phyloP scores from a whole-genome alignment of 2,113 vertebrate species.

The Pluvialis apricaria region DNA sequence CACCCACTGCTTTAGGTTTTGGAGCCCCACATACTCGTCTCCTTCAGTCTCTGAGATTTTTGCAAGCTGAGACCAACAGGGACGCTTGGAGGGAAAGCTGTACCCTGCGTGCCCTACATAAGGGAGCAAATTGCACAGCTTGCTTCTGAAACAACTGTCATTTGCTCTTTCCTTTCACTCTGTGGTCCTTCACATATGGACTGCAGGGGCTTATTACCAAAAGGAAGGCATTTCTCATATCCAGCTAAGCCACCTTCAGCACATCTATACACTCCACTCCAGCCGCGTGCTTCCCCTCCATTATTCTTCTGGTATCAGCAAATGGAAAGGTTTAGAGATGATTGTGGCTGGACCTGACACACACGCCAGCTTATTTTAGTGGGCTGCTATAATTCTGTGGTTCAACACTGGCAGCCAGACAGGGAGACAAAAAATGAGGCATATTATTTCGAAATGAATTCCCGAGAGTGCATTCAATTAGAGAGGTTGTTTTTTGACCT shows the following conservation, averaged over 20 bases:
- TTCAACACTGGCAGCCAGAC: slow-evolving; percentile 18
- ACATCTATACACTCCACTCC: neutral
- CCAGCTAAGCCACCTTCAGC: neutral
- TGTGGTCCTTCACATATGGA: neutral
- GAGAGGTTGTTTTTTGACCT: slow-evolving; percentile 21
- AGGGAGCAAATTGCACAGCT: neutral
- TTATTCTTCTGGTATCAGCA: neutral
- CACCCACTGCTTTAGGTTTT: neutral
- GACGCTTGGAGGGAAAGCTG: neutral
- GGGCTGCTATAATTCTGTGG: slow-evolving; percentile 3
- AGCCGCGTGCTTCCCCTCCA: neutral
- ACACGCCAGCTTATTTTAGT: neutral
- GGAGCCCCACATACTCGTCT: neutral
- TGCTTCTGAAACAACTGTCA: neutral
- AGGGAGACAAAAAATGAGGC: slow-evolving; percentile 1
- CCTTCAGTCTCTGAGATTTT: neutral
- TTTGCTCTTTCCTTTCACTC: neutral
- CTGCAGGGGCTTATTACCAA: neutral
- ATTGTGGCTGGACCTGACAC: neutral
- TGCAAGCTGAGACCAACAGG: neutral
- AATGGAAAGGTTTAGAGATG: neutral
- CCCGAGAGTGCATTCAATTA: slow-evolving; percentile 5
- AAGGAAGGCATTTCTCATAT: neutral
- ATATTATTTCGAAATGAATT: slow-evolving; percentile 10
- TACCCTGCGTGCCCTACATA: neutral